phyloP scores from a whole-genome alignment of 2,888 invertebrate species.

The Thalpophila matura region DNA sequence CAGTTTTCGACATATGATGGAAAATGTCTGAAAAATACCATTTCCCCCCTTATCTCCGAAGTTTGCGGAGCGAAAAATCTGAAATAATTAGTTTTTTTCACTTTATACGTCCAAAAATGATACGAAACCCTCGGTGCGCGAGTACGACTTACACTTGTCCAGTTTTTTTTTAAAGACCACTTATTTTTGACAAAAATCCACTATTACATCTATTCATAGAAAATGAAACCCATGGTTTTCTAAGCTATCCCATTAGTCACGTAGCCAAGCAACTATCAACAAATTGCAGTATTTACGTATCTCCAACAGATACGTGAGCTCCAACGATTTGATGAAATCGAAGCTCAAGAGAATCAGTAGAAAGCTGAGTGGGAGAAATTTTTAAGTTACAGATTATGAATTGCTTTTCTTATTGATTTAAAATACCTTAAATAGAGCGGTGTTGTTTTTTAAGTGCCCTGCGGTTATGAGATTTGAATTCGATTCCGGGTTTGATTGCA shows the following conservation, averaged over 20 bases:
- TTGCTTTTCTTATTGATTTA: slow-evolving; percentile 32
- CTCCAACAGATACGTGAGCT: slow-evolving; percentile 50
- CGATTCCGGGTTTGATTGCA: slow-evolving; percentile 15
- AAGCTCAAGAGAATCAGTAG: slow-evolving; percentile 6
- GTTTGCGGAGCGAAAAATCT: no score
- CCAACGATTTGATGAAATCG: slow-evolving; percentile 30
- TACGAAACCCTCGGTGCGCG: no score
- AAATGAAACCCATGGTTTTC: slow-evolving; percentile 31
- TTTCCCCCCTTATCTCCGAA: no score
- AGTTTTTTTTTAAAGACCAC: no score
- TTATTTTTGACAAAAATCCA: no score
- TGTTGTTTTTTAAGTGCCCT: slow-evolving; percentile 21
- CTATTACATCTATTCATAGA: neutral
- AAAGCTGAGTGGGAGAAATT: slow-evolving; percentile 42
- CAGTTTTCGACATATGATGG: no score
- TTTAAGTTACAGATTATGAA: slow-evolving; percentile 13
- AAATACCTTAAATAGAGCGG: slow-evolving; percentile 25
- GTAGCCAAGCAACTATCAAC: slow-evolving; percentile 40
- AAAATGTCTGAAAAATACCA: no score
- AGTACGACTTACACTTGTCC: no score
- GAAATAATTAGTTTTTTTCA: no score
- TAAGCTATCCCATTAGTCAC: slow-evolving; percentile 25
- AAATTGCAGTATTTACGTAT: slow-evolving; percentile 55
- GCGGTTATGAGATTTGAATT: slow-evolving; percentile 20
- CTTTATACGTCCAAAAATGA: no score